Conservation (phyloP, 1,140 invertebrate genomes). For the Planococcus citri region DNA sequence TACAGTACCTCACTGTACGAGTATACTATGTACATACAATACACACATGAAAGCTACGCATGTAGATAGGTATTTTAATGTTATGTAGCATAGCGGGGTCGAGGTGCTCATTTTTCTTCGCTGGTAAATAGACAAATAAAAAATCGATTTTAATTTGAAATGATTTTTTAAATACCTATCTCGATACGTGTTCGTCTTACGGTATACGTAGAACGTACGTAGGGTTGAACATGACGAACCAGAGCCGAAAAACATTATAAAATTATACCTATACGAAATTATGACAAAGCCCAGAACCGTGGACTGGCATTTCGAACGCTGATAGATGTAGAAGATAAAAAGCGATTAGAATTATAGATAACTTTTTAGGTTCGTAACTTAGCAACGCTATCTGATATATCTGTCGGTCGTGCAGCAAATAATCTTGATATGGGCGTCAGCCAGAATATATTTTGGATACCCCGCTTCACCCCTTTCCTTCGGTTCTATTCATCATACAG, state of each 20-base stretch:
- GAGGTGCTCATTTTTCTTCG: too few relatives aligned
- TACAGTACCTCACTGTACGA: too few relatives aligned
- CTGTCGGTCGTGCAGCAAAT: conserved; percentile 19
- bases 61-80: too few relatives aligned
- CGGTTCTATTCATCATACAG: conserved; percentile 18
- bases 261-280: conserved; percentile 16
- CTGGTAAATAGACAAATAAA: neutral
- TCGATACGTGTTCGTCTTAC: neutral
- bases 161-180: neutral
- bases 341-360: conserved; percentile 19
- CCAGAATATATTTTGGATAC: conserved; percentile 19
- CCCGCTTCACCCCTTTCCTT: neutral
- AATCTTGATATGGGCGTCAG: conserved; percentile 20
- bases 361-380: conserved; percentile 15
- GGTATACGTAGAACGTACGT: neutral
- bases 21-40: too few relatives aligned
- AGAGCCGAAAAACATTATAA: conserved; percentile 1
- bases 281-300: conserved; percentile 18
- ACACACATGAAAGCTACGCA: too few relatives aligned
- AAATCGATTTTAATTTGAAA: neutral
- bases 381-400: conserved; percentile 17
- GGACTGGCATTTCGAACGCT: conserved; percentile 16
- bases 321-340: conserved; percentile 19
- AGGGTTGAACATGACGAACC: too few relatives aligned
- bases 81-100: too few relatives aligned